A percentile compares a stretch with the other conserved stretches of the same genome.
Evolutionary conservation across 2,888 invertebrate genomes (phyloP).

Genomic region (Pherbina coryleti): DNA sequence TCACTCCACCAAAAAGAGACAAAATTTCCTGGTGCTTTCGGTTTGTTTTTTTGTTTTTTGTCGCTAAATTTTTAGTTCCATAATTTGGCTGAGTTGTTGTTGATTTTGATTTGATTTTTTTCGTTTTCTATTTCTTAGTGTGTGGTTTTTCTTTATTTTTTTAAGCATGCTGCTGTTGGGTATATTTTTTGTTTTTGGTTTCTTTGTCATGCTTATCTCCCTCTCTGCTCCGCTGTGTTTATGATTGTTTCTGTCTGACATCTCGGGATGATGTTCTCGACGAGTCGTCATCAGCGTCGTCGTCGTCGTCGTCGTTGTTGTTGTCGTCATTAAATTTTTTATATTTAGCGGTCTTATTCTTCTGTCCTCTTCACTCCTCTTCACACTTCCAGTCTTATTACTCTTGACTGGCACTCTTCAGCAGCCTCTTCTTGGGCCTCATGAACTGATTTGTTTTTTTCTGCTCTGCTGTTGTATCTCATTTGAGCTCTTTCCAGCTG

Average conservation of each 20-base stretch:
- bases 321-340: background rate
- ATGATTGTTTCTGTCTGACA: conserved; percentile 16
- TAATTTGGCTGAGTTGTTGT: conserved; percentile 3
- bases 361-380: background rate
- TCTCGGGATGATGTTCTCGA: background rate
- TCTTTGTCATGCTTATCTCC: background rate
- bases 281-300: background rate
- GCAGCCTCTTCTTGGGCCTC: background rate
- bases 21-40: background rate
- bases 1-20: too few relatives aligned
- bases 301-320: background rate
- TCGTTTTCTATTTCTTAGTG: background rate
- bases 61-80: background rate
- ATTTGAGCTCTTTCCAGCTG: too few relatives aligned
- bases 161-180: background rate
- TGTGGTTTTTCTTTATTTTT: background rate
- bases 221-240: background rate
- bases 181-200: background rate
- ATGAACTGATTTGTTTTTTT: too few relatives aligned
- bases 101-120: background rate
- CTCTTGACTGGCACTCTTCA: too few relatives aligned
- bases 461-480: too few relatives aligned
- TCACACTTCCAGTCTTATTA: too few relatives aligned
- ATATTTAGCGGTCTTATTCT: background rate
- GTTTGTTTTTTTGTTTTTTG: background rate